Evolutionary conservation across 2,113 vertebrate species (phyloP).

Genomic region (Pteronura brasiliensis): DNA sequence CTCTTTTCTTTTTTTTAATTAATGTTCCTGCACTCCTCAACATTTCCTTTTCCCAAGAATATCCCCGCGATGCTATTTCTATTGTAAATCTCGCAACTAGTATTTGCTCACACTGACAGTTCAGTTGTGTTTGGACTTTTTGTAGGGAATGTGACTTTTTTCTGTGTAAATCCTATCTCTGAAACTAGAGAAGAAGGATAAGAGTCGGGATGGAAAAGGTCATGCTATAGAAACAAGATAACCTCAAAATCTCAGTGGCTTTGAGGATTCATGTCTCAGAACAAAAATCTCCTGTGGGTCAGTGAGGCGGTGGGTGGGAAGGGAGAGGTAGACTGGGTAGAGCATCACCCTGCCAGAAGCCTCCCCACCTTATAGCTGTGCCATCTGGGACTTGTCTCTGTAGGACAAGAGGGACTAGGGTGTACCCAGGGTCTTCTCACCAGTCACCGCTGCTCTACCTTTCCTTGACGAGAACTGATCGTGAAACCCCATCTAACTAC

Average conservation of each 20-base stretch:
- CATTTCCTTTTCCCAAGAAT: not conserved
- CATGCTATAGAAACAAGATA: not conserved
- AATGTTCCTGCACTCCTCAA: not conserved
- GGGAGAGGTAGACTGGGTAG: accelerated
- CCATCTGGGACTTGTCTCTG: not conserved
- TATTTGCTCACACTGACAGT: not conserved
- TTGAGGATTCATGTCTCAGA: not conserved
- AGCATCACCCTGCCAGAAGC: not conserved
- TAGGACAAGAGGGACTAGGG: not conserved
- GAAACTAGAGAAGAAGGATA: not conserved
- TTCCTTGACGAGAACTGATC: not conserved
- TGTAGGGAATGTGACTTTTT: not conserved
- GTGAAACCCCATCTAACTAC: not conserved
- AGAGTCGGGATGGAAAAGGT: not conserved
- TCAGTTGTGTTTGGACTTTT: not conserved
- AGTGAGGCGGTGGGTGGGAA: not conserved
- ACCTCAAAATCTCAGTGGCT: not conserved
- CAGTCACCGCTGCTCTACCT: not conserved
- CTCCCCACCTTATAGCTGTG: not conserved
- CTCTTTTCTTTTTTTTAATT: not conserved
- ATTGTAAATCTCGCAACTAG: not conserved
- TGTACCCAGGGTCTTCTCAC: not conserved
- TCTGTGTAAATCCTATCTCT: not conserved
- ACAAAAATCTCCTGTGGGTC: not conserved
- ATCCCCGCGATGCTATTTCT: not conserved